Conservation (phyloP, 1,140 invertebrate species). For the Drosophila tani region DNA sequence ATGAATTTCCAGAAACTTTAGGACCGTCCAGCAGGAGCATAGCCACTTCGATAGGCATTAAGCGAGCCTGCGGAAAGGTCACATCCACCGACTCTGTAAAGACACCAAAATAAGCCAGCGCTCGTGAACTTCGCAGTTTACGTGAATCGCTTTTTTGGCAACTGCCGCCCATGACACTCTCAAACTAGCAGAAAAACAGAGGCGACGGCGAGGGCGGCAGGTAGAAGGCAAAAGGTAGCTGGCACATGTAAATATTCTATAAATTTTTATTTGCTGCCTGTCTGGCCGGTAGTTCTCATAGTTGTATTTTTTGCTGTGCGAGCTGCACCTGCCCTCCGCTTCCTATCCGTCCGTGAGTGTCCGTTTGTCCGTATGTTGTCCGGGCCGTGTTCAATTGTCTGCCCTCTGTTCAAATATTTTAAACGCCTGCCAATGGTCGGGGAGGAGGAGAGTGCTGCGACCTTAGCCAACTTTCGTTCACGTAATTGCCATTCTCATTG, state of each 20-base stretch:
- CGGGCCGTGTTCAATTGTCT: slow-evolving; percentile 48
- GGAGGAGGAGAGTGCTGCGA: slow-evolving; percentile 11
- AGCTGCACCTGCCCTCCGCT: slow-evolving; percentile 35
- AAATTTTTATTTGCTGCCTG: slow-evolving; percentile 47
- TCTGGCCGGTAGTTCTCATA: slow-evolving; percentile 26
- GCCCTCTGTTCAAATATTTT: slow-evolving; percentile 56
- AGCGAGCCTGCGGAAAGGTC: slow-evolving; percentile 6
- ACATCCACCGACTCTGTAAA: slow-evolving; percentile 4
- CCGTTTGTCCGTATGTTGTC: slow-evolving; percentile 35
- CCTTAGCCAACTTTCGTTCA: slow-evolving; percentile 48
- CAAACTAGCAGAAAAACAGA: slow-evolving; percentile 5
- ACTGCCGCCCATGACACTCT: slow-evolving; percentile 6
- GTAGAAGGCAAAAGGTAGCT: slow-evolving; percentile 27
- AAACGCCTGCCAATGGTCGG: slow-evolving; percentile 52
- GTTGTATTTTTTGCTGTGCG: slow-evolving; percentile 21
- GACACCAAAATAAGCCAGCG: slow-evolving; percentile 16
- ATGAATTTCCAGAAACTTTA: background rate
- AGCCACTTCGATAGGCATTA: background rate
- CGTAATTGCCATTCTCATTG: slow-evolving; percentile 54
- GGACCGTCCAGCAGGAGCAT: background rate
- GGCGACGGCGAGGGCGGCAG: slow-evolving; percentile 1
- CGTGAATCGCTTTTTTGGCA: slow-evolving; percentile 24
- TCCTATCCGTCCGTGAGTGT: slow-evolving; percentile 18
- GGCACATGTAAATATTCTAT: slow-evolving; percentile 53
- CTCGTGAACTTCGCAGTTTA: slow-evolving; percentile 24